Base-by-base conservation (phyloP, 2,113 vertebrate genomes). In the Ammospiza nelsoni region DNA sequence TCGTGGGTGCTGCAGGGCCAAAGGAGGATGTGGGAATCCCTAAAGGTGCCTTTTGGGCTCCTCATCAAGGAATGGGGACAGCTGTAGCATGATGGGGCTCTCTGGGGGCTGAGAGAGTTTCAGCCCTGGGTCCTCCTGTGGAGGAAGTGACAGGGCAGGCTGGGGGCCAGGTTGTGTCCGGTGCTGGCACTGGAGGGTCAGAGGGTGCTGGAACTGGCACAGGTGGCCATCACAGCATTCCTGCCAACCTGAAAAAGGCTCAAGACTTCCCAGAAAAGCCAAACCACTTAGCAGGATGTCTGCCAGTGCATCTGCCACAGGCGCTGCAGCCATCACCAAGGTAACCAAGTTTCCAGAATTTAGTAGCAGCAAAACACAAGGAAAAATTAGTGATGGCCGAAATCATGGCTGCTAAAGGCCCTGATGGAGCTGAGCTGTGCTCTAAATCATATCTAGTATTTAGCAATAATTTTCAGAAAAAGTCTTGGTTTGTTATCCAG, bases 291-390 rank as follows among this genome's bases (percentile, higher is more conserved):
- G 29, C 59, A 91, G 21, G 48, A 52, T 54, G 33, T 49, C 74
- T 87, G 89, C 76, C 73, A 81, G 51, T 59, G 73, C 61, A 48
- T 93, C 83, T 94, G 52, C 86, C 55, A 69, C 67, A 90, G 72
- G 37, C 52, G 5, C 59, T 66, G 48, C 76, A 93, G 72, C 91
- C 80, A 94, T 94, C 91, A 87, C 92, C 86, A 92, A 87, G 86
- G 92, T 84, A 96, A 97, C 89, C 48, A 81, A 92, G 68, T 90
- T 86, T 39, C 83, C 89, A 89, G 91, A 94, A 94, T 72, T 80
- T 51, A 90, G 52, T 1, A 0, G 79, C 51, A 74, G 37, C 59
- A 80, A 77, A 75, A 72, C 54, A 92, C 52, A 86, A 84, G 65
- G 31, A 75, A 87, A 86, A 93, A 68, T 39, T 28, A 61, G 27